Conservation (phyloP, 35 echinoderm and acorn worm species). For the Stichopus chloronotus region DNA sequence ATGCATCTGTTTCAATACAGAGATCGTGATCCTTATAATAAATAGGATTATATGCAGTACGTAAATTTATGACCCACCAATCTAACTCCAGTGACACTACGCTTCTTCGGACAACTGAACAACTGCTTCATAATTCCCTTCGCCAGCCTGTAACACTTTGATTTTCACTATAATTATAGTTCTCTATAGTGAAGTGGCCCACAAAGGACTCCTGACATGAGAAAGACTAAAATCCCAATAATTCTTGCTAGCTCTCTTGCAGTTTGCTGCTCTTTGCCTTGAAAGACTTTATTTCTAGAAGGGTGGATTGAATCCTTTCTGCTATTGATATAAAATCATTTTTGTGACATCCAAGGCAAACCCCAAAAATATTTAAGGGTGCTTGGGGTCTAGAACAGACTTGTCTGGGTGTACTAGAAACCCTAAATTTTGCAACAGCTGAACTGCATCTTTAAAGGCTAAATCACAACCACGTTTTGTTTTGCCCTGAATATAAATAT, state of each 20-base stretch:
- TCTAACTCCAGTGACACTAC: background rate
- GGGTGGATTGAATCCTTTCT: background rate
- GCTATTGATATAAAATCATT: background rate
- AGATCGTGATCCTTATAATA: constrained; percentile 22
- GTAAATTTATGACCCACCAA: constrained; percentile 48
- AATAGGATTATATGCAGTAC: background rate
- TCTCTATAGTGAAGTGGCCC: constrained; percentile 48
- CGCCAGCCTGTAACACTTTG: constrained; percentile 9
- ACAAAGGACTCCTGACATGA: constrained; percentile 17
- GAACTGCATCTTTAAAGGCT: constrained; percentile 1
- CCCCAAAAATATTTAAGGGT: too few species aligned
- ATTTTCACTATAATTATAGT: constrained; percentile 46
- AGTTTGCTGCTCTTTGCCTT: background rate
- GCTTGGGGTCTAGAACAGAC: constrained; percentile 19
- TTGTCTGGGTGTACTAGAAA: constrained; percentile 54
- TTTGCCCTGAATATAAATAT: constrained; percentile 6
- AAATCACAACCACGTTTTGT: constrained; percentile 17
- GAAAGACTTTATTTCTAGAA: background rate
- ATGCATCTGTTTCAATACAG: constrained; percentile 45
- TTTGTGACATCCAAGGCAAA: too few species aligned
- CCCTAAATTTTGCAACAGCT: constrained; percentile 34
- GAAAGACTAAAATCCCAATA: constrained; percentile 37
- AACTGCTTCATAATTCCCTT: constrained; percentile 40
- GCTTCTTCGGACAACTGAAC: constrained; percentile 10
- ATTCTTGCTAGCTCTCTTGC: constrained; percentile 35